Base-by-base conservation (phyloP, 2,888 invertebrate genomes). In the Myathropa florea region DNA sequence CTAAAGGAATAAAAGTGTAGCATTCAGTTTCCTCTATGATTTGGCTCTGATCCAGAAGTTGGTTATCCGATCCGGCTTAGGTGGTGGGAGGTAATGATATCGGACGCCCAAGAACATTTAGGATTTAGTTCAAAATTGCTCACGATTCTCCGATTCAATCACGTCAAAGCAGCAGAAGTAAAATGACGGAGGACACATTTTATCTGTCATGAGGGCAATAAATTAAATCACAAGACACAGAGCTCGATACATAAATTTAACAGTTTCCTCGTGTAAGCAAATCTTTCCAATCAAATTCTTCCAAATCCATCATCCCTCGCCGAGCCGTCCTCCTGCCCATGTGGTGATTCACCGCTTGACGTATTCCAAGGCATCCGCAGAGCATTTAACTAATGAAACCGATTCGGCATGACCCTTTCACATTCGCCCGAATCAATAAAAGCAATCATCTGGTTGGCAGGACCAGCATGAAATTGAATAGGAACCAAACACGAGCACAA, bases 381-480 rank as follows among this genome's bases (percentile, higher is more conserved):
- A 46, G 46, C 46, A 18, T 46, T 46, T 46, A 46, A 7, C 46
- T 46, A 46, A 46, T 46, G 46, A 46, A 46, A 46, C 18, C 46
- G 18, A 46, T 46, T 46, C 18, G 18, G 18, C 46, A 46, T 46
- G 46, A 46, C 46, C 46, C 46, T 46, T 46, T 46, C 46, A 18
- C 4, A 39, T 39, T 39, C 39, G 14, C 61, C 59, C 36, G 6
- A 73, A 68, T 72, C 63, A 67, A 80, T 63, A 75, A 81, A 63
- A 75, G 21, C 39, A 46, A 46, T 46, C 46, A 46, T 46, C 7
- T 46, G 46, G 46, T 46, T 46, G 46, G 46, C 46, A 46, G 46
- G 46, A 46, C 18, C 46, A 46, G 7, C 46, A 46, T 46, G 18
- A 46, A 46, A 46, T 46, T 46, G 46, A 46, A n/a, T 46, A 46